Evolutionary conservation across 2,888 invertebrate species (phyloP), one percentile per base, ranked within the genome.

Genomic region (Griposia aprilina): DNA sequence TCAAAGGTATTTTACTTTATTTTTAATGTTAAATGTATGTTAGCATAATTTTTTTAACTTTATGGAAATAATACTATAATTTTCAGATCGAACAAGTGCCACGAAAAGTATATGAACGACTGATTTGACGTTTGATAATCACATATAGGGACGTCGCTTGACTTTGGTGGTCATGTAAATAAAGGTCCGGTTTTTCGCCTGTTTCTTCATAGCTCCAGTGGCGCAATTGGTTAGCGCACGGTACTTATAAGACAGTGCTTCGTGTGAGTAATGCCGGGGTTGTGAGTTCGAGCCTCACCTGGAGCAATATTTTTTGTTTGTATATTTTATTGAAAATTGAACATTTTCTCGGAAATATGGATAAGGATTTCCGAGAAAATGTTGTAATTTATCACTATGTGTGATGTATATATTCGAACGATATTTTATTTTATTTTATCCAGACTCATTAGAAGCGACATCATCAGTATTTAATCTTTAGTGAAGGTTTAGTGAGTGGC

Each of bases 221-320:
- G 99, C 99, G 99, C 99, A 99, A 99, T 99, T 98, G 99, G 99
- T 99, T 99, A 99, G 99, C 99, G 99, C 99, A 99, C 99, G 99
- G 99, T 99, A 99, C 99, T 99, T 99, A 99, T 99, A 99, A 98
- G 98, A 98, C 99, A 99, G 99, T 99, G 97, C 97, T 80, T 76
- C 48, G 98, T 96, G 95, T 98, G 98, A 99, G 99, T 98, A 93
- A 99, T 99, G 99, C 99, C 99, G 99, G 99, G 99, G 99, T 99
- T 99, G 99, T 98, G 99, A 99, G 99, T 99, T 99, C 99, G 99
- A 99, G 99, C 99, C 99, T 99, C 99, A 99, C 99, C 99, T 98
- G 98, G 99, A 98, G 98, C 98, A 99, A 94, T 95, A 95, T 97
- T 97, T 97, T 91, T 80, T 36, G 30, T 60, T 20, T 67, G n/a